Evolutionary conservation across 2,113 vertebrate species (phyloP).

Genomic region (Irena cyanogastra): DNA sequence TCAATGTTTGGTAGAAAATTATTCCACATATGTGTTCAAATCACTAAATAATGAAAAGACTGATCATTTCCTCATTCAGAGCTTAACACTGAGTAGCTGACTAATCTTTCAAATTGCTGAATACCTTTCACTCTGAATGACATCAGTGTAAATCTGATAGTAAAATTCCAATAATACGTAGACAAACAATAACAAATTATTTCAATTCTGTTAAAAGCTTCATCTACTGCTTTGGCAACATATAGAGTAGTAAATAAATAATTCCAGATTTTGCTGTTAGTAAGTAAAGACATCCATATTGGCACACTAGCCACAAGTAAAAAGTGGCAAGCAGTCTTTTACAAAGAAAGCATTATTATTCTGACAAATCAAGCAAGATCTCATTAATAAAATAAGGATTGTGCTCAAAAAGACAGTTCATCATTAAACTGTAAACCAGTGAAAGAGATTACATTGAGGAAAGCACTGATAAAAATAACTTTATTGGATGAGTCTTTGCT

Average conservation of each 20-base stretch:
- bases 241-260: neutral
- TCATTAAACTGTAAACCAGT: neutral
- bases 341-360: constrained; percentile 9
- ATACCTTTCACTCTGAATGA: neutral
- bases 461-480: neutral
- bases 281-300: neutral
- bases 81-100: neutral
- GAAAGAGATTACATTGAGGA: neutral
- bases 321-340: neutral
- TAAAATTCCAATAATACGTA: neutral
- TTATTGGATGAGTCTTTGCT: neutral
- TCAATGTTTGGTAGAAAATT: neutral
- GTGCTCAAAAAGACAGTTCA: neutral
- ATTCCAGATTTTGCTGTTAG: neutral
- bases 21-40: neutral
- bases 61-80: neutral
- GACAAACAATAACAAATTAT: neutral
- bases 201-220: neutral
- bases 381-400: constrained; percentile 48
- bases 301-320: neutral
- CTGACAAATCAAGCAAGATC: neutral
- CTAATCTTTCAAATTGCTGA: neutral
- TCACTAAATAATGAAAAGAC: neutral
- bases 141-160: neutral
- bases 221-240: neutral